Conservation (phyloP, 2,113 vertebrate species). For the Chionis minor region DNA sequence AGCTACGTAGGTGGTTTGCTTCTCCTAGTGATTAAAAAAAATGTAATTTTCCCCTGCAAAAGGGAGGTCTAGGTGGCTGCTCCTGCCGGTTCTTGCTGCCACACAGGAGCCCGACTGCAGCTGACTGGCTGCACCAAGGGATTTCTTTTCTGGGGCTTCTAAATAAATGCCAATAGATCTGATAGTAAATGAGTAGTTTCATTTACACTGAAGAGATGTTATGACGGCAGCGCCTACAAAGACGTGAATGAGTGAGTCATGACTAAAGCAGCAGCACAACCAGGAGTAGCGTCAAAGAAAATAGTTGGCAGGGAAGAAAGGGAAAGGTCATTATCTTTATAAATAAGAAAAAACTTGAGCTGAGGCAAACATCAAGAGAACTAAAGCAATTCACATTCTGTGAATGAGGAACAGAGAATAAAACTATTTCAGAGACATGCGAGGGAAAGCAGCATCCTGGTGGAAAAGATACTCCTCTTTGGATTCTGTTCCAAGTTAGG, state of each 20-base stretch:
- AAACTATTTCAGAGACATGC: not conserved
- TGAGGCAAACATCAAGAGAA: not conserved
- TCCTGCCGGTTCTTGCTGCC: not conserved
- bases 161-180: not conserved
- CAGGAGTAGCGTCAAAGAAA: not conserved
- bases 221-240: not conserved
- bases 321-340: not conserved
- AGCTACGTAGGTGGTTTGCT: not conserved
- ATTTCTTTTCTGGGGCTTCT: not conserved
- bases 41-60: not conserved
- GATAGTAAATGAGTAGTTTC: not conserved
- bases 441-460: not conserved
- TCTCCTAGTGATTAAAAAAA: not conserved
- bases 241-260: not conserved
- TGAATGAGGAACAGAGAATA: not conserved
- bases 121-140: not conserved
- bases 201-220: not conserved
- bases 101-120: not conserved
- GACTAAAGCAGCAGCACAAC: not conserved
- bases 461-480: not conserved
- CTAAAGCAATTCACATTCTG: not conserved
- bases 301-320: not conserved
- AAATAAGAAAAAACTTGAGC: not conserved
- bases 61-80: not conserved
- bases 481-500: not conserved